Conservation (phyloP, 1,140 invertebrate genomes). For the Leptinotarsa lineolata region DNA sequence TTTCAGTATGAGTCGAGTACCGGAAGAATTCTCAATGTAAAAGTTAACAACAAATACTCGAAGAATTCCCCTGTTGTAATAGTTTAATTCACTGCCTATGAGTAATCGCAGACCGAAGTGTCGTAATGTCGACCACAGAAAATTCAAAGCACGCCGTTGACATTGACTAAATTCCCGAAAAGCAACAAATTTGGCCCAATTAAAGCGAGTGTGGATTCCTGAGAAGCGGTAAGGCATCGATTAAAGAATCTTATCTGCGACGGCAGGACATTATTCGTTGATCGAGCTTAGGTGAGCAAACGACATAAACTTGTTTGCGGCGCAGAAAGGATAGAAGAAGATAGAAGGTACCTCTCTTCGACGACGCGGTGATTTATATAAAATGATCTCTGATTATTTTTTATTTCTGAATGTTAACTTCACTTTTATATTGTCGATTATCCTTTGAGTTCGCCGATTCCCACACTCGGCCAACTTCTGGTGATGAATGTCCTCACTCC, state of each 20-base stretch:
- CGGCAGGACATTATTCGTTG: conserved; percentile 35
- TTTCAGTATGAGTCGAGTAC: too few relatives aligned
- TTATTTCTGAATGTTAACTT: conserved; percentile 57
- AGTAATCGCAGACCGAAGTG: too few relatives aligned
- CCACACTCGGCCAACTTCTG: conserved; percentile 50
- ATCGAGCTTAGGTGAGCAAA: conserved; percentile 46
- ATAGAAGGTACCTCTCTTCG: conserved; percentile 44
- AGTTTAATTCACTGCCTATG: too few relatives aligned
- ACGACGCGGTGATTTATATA: conserved; percentile 52
- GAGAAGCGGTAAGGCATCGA: conserved; percentile 42
- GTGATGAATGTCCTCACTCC: conserved; percentile 45
- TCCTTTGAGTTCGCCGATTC: conserved; percentile 55
- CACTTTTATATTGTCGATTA: conserved; percentile 56
- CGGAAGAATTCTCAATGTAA: too few relatives aligned
- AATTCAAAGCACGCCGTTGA: conserved; percentile 16
- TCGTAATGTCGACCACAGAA: background rate
- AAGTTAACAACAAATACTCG: too few relatives aligned
- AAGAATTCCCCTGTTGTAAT: too few relatives aligned
- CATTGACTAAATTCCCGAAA: conserved; percentile 31
- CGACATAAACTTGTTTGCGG: conserved; percentile 44
- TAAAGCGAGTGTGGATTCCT: conserved; percentile 37
- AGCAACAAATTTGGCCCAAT: conserved; percentile 41
- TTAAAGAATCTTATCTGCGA: conserved; percentile 39
- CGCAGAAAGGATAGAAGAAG: conserved; percentile 33
- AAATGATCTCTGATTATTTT: conserved; percentile 56